phyloP scores from a whole-genome alignment of 2,888 invertebrate species.

The Trissonchulus latispiculum region DNA sequence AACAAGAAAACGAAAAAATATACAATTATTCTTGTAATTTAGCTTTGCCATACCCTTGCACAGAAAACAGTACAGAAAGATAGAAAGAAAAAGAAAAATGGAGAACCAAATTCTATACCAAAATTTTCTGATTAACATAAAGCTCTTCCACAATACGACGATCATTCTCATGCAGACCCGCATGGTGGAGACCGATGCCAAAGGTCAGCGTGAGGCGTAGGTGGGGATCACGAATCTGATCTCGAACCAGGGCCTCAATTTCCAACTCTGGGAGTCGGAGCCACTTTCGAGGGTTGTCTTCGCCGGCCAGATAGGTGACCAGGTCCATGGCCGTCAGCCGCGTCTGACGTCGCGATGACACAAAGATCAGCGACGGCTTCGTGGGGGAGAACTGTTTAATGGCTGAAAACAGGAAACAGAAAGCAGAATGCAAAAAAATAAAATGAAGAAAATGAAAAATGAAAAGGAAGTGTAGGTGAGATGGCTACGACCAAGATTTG shows the following conservation, averaged over 20 bases:
- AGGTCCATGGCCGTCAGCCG: constrained; percentile 89
- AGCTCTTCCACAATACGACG: constrained; percentile 81
- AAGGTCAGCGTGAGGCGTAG: constrained; percentile 83
- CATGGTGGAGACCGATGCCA: constrained; percentile 97
- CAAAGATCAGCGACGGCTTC: constrained; percentile 85
- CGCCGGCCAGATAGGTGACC: constrained; percentile 73
- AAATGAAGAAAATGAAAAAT: too few relatives aligned
- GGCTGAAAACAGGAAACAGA: constrained; percentile 47
- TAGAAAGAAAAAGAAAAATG: too few relatives aligned
- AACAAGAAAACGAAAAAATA: too few relatives aligned
- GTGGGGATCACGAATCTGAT: constrained; percentile 1
- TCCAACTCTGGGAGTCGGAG: constrained; percentile 71
- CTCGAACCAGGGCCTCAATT: constrained; percentile 1
- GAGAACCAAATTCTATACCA: too few relatives aligned
- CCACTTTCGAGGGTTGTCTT: constrained; percentile 89
- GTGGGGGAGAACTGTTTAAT: constrained; percentile 80
- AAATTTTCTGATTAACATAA: constrained; percentile 87
- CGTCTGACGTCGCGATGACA: constrained; percentile 91
- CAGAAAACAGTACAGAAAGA: too few relatives aligned
- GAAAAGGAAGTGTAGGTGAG: too few relatives aligned
- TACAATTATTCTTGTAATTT: too few relatives aligned
- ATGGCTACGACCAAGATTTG: too few relatives aligned
- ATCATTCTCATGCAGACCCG: constrained; percentile 86
- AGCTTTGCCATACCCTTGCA: too few relatives aligned
- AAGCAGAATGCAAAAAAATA: too few relatives aligned